Evolutionary conservation across 2,797 vertebrate genomes (phyloP).

Genomic region (Pseudochaenichthys georgianus): DNA sequence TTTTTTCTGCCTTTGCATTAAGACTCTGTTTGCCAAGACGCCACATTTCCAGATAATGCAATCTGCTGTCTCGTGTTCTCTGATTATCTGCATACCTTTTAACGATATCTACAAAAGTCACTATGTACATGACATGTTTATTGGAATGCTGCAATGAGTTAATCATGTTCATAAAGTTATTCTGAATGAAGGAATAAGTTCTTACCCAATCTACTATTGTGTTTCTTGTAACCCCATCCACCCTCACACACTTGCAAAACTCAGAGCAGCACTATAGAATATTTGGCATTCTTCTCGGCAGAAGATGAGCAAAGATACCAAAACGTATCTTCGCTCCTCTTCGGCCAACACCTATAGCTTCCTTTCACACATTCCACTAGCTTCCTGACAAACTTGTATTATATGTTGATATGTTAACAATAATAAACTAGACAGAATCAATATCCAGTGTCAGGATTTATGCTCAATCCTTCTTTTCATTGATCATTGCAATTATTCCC

Average conservation of each 20-base stretch:
- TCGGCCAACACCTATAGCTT: not conserved
- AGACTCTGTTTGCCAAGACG: not conserved
- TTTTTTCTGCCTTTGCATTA: not conserved
- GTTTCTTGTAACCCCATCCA: not conserved
- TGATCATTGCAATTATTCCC: not conserved
- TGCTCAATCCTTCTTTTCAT: not conserved
- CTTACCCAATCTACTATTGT: not conserved
- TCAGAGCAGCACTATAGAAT: not conserved
- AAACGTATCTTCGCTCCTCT: conserved; percentile 2
- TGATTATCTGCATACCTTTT: not conserved
- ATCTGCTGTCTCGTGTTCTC: not conserved
- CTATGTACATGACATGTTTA: not conserved
- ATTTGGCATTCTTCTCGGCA: conserved; percentile 37
- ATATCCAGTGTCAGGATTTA: not conserved
- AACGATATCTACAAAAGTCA: not conserved
- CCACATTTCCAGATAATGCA: conserved; percentile 10
- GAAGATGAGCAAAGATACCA: too few relatives aligned
- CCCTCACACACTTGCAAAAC: accelerated
- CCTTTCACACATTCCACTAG: not conserved
- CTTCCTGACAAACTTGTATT: not conserved
- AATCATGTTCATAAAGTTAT: too few relatives aligned
- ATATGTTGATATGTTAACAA: not conserved
- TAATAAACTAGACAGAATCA: not conserved
- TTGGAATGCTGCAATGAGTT: not conserved
- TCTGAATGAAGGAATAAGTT: not conserved